phyloP scores from a whole-genome alignment of 2,113 vertebrate genomes.

The Pterocles burchelli region DNA sequence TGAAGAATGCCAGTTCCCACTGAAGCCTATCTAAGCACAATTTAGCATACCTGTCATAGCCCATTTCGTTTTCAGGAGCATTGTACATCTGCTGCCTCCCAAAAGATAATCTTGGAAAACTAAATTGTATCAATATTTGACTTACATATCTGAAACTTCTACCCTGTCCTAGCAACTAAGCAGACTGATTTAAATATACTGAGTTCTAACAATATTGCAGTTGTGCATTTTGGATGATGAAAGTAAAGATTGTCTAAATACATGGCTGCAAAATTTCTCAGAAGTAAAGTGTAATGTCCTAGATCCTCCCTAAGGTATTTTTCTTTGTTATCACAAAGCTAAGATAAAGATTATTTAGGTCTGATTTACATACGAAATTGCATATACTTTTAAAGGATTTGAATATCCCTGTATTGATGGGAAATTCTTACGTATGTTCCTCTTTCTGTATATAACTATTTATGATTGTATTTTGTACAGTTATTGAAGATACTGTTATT shows the following conservation, averaged over 20 bases:
- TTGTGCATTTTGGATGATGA: neutral
- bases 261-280: neutral
- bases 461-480: neutral
- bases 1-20: slow-evolving; percentile 36
- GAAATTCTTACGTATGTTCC: neutral
- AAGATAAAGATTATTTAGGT: neutral
- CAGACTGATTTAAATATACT: neutral
- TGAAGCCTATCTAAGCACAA: slow-evolving; percentile 34
- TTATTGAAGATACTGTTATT: neutral
- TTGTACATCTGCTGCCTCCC: slow-evolving; percentile 7
- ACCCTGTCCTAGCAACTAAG: neutral
- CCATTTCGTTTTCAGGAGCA: slow-evolving; percentile 26
- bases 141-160: neutral
- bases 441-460: neutral
- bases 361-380: neutral
- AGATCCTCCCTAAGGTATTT: neutral
- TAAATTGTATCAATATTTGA: slow-evolving; percentile 4
- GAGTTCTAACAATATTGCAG: neutral
- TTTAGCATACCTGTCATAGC: slow-evolving; percentile 51
- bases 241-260: neutral
- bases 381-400: neutral
- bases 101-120: neutral
- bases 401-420: neutral
- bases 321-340: neutral
- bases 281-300: neutral